Conservation (phyloP, 2,888 invertebrate genomes). For the Labia minor region DNA sequence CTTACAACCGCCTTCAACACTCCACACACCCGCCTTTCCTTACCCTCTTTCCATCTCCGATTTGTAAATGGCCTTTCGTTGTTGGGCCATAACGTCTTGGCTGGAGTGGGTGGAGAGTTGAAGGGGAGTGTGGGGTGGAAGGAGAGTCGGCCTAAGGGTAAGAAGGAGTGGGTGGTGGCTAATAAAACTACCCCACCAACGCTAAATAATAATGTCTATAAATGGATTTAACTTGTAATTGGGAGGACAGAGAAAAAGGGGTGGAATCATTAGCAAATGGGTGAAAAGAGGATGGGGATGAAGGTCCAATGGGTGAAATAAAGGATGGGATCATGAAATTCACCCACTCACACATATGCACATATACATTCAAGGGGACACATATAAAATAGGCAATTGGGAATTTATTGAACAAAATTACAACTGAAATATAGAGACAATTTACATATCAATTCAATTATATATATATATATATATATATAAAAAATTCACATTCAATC, state of each 20-base stretch:
- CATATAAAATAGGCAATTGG: neutral
- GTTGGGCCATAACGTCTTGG: slow-evolving; percentile 8
- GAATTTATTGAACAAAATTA: slow-evolving; percentile 1
- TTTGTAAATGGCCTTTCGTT: slow-evolving; percentile 13
- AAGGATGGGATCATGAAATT: neutral
- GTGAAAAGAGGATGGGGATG: neutral
- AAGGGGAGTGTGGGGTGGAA: neutral
- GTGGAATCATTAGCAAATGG: neutral
- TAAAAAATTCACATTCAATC: neutral
- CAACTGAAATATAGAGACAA: neutral
- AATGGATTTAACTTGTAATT: slow-evolving; percentile 13
- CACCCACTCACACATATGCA: neutral
- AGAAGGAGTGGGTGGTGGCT: no score
- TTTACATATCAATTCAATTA: neutral
- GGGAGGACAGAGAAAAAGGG: slow-evolving; percentile 6
- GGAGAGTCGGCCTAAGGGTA: no score
- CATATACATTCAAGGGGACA: neutral
- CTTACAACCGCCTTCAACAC: no score
- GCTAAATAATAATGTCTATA: slow-evolving; percentile 13
- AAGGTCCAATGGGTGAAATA: no score
- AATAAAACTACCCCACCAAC: slow-evolving; percentile 7
- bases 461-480: no score
- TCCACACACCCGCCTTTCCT: no score
- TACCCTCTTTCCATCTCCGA: neutral
- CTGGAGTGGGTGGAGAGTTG: neutral